Evolutionary conservation across 2,113 vertebrate species (phyloP).

Genomic region (Megaptera novaeangliae): DNA sequence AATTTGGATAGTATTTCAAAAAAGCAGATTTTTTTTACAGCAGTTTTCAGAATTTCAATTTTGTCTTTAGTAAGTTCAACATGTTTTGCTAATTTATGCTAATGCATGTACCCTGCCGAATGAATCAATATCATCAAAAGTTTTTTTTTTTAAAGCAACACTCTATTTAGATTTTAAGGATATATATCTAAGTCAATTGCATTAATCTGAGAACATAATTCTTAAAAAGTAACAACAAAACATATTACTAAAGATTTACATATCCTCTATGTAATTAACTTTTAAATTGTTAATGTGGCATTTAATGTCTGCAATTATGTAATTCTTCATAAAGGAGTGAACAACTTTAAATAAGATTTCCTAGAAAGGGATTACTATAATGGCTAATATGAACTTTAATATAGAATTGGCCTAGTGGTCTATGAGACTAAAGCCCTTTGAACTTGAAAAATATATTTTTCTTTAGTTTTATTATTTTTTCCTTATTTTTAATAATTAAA

Average conservation of each 20-base stretch:
- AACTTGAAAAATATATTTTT: not conserved
- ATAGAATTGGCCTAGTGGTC: not conserved
- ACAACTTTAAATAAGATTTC: not conserved
- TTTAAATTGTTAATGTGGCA: not conserved
- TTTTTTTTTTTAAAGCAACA: not conserved
- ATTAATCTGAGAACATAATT: not conserved
- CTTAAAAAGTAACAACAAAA: not conserved
- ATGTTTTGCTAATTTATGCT: not conserved
- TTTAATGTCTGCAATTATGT: not conserved
- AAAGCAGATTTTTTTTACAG: not conserved
- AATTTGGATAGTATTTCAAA: conserved; percentile 1
- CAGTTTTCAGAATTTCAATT: not conserved
- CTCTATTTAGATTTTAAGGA: not conserved
- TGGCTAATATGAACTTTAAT: not conserved
- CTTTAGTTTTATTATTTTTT: not conserved
- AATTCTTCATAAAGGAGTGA: not conserved
- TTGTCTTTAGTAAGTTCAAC: not conserved
- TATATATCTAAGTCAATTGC: not conserved
- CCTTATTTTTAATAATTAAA: not conserved
- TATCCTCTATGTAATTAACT: not conserved
- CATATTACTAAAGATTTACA: not conserved
- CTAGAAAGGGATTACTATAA: not conserved
- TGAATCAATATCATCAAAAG: not conserved
- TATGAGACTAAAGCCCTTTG: not conserved
- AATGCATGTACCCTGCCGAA: not conserved